Base-by-base conservation (phyloP, 2,888 invertebrate genomes). In the Bursaphelenchus okinawaensis region DNA sequence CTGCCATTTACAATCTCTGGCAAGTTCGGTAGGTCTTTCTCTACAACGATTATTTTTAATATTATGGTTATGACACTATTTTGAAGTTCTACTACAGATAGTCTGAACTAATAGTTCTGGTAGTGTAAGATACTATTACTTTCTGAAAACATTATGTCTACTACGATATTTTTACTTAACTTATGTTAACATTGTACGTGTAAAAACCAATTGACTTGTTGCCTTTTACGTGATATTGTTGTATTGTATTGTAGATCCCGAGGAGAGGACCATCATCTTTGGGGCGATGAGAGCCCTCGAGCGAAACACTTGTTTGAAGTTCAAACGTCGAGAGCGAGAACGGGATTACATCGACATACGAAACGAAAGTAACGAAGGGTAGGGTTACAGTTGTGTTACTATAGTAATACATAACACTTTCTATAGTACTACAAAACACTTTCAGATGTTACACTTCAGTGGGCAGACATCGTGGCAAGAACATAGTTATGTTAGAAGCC, bases 401-500 rank as follows among this genome's bases (percentile, higher is more conserved):
- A 24, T 16, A 57, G 16, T 52, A 16, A 12, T 24, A 28, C 9
- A 7, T 19, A 66, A 12, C n/a, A 6, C 26, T 29, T 50, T 22
- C 8, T 12, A 31, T 22, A 23, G 24, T 62, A 16, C 19, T 40
- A 9, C 16, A 40, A 16, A n/a, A 1, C 23, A 54, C 9, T 22
- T 71, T 68, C 60, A 77, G 77, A 16, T 79, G 79, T 60, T 79
- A 80, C 62, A 78, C 79, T 19, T 75, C 69, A 20, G 77, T 79
- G 9, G 79, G 79, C 6, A 63, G 79, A 16, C 66, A 65, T 20
- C 67, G 69, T 3, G 79, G 79, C 16, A 69, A 63, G 50, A 79
- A 79, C 59, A 70, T 79, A n/a, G 70, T 79, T 20, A 79, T 80
- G 79, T 58, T 79, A 40, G 79, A 79, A 65, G 70, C 77, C 51